These are phyloP conservation scores for Drosophila suboccidentalis DNA, from an alignment of 2,888 invertebrate species.

Conservation along the genomic window DNA sequence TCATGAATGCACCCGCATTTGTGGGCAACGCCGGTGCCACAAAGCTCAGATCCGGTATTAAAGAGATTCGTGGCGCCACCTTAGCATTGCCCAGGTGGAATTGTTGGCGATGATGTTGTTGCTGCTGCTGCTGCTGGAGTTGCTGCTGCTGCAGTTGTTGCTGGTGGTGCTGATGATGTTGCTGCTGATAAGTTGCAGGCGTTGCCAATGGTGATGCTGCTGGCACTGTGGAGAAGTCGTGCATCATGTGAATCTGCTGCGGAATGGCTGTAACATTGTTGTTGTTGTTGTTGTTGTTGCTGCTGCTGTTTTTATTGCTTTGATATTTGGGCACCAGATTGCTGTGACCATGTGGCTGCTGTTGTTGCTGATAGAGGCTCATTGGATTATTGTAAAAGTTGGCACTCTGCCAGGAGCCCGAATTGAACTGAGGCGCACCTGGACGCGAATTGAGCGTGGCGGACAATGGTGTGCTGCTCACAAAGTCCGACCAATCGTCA, in stretches of 20 bases:
- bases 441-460: constrained; percentile 5
- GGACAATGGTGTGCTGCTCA: constrained; percentile 85
- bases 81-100: constrained; percentile 82
- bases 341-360: constrained; percentile 62
- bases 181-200: constrained; percentile 60
- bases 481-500: constrained; percentile 88
- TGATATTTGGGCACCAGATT: constrained; percentile 71
- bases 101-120: constrained; percentile 65
- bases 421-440: constrained; percentile 81
- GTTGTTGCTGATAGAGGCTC: constrained; percentile 82
- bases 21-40: constrained; percentile 86
- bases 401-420: constrained; percentile 84
- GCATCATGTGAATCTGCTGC: constrained; percentile 84
- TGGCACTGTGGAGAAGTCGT: constrained; percentile 82
- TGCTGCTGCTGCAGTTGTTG: constrained; percentile 42
- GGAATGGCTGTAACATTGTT: constrained; percentile 62
- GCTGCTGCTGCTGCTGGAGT: constrained; percentile 47
- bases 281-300: constrained; percentile 49
- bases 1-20: constrained; percentile 83
- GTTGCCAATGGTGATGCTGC: constrained; percentile 24
- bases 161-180: constrained; percentile 55
- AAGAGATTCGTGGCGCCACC: constrained; percentile 86
- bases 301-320: constrained; percentile 42
- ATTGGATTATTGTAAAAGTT: constrained; percentile 84
- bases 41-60: constrained; percentile 87